phyloP scores from a whole-genome alignment of 2,888 invertebrate species.

The Drosophila lutescens region DNA sequence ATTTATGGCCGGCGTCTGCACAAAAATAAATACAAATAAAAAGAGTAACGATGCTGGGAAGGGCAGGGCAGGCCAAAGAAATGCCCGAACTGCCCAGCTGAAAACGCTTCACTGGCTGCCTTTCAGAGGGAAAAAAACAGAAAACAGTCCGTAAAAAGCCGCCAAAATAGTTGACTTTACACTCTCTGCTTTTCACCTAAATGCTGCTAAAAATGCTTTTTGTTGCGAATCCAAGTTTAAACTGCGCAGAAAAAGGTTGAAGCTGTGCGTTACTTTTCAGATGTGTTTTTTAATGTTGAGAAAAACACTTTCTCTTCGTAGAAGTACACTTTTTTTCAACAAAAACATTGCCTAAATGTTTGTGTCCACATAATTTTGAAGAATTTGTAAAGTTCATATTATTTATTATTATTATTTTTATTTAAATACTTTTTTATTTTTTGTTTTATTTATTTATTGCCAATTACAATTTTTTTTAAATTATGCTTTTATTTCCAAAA shows the following conservation, averaged over 20 bases:
- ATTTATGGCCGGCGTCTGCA: conserved; percentile 65
- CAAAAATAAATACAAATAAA: conserved; percentile 41
- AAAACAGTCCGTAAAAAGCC: conserved; percentile 30
- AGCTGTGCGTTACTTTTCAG: not conserved
- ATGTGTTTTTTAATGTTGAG: not conserved
- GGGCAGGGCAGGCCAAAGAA: not conserved
- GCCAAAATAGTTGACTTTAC: conserved; percentile 50
- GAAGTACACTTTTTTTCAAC: not conserved
- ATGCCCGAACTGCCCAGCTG: conserved; percentile 25
- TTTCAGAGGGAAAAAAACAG: conserved; percentile 2
- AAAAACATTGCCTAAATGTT: not conserved
- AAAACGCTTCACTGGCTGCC: conserved; percentile 55
- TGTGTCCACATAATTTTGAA: too few species aligned
- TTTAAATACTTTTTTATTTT: too few species aligned
- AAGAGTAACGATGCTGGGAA: conserved; percentile 21
- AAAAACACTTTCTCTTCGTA: not conserved
- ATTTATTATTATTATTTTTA: too few species aligned
- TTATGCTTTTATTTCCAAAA: not conserved
- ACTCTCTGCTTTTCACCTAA: not conserved
- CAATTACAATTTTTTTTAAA: not conserved
- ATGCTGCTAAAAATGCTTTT: conserved; percentile 5
- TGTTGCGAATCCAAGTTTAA: not conserved
- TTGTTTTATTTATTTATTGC: too few species aligned
- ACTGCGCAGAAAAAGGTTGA: not conserved
- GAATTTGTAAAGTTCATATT: too few species aligned